phyloP scores from a whole-genome alignment of 1,140 invertebrate genomes.

The Lasioglossum baleicum region DNA sequence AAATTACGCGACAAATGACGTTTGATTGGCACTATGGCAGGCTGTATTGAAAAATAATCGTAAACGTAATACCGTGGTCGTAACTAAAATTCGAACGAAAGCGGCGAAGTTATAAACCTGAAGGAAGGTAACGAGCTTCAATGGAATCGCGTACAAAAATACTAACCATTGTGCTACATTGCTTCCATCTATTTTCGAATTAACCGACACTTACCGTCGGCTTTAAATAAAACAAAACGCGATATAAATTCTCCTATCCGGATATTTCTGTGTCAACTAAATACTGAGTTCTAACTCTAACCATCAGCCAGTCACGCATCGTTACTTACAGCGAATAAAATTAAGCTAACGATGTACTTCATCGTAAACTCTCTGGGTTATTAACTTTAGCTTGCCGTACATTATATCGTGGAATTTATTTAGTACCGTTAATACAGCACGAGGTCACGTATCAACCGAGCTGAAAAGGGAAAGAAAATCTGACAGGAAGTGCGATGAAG shows the following conservation, averaged over 20 bases:
- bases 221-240: no score
- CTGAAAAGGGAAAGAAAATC: conserved; percentile 29
- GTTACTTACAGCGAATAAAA: conserved; percentile 60
- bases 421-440: conserved; percentile 51
- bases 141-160: no score
- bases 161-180: no score
- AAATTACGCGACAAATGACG: no score
- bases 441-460: conserved; percentile 24
- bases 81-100: no score
- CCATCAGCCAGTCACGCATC: conserved; percentile 56
- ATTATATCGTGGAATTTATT: conserved; percentile 58
- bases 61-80: no score
- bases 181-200: no score
- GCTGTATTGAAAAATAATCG: no score
- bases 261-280: conserved; percentile 44
- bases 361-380: conserved; percentile 59
- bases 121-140: no score
- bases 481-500: neutral
- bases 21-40: no score
- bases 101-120: no score
- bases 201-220: no score
- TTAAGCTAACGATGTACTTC: conserved; percentile 55
- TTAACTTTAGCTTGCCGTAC: conserved; percentile 55
- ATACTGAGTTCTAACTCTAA: conserved; percentile 37
- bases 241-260: conserved; percentile 14